Evolutionary conservation across 1,140 invertebrate species (phyloP).

Genomic region (Drosophila oshimai): DNA sequence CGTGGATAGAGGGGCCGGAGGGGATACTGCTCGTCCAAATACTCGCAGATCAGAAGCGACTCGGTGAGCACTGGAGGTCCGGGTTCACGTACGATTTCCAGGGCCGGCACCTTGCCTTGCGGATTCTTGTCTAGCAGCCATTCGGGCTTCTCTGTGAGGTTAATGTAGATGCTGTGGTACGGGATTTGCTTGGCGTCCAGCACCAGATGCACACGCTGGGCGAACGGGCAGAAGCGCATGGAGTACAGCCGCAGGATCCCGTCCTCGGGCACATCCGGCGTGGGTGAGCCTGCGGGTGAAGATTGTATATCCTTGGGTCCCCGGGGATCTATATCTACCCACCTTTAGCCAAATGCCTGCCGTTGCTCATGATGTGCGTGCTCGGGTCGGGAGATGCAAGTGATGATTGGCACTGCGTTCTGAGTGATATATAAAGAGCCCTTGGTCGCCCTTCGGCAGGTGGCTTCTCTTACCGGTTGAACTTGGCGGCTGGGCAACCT

Average conservation of each 20-base stretch:
- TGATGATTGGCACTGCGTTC: constrained; percentile 17
- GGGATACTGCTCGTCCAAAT: constrained; percentile 91
- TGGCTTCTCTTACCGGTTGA: constrained; percentile 46
- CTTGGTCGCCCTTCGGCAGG: constrained; percentile 39
- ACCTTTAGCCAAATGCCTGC: constrained; percentile 73
- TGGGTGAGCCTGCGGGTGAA: constrained; percentile 84
- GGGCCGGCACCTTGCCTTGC: constrained; percentile 90
- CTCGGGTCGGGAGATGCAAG: constrained; percentile 29
- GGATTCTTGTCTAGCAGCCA: constrained; percentile 89
- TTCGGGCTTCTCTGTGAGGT: constrained; percentile 92
- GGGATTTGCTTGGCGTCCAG: constrained; percentile 92
- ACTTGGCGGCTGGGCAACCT: constrained; percentile 54
- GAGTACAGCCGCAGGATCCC: constrained; percentile 92
- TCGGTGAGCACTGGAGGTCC: constrained; percentile 87
- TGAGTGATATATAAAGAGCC: constrained; percentile 44
- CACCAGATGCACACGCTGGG: constrained; percentile 91
- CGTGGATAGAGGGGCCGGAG: constrained; percentile 86
- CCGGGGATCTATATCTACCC: background rate
- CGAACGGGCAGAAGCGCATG: constrained; percentile 95
- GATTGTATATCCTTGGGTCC: background rate
- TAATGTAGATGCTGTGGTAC: constrained; percentile 93
- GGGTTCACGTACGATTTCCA: constrained; percentile 88
- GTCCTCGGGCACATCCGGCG: constrained; percentile 85
- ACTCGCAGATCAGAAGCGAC: constrained; percentile 92
- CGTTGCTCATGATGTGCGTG: constrained; percentile 64